Conservation (phyloP, 2,888 invertebrate species). For the Andrena camellia region DNA sequence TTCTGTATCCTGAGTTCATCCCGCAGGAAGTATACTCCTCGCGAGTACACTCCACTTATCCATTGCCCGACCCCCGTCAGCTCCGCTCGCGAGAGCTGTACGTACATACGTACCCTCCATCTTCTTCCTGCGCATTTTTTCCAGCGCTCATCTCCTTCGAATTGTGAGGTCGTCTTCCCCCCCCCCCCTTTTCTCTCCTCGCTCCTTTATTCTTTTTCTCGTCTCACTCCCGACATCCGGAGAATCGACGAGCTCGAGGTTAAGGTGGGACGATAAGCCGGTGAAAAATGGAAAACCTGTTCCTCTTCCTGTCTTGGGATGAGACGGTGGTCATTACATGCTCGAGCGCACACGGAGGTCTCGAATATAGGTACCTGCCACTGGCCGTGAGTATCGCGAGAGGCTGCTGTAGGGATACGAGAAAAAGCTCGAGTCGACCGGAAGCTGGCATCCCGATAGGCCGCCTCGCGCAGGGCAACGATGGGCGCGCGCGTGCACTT, state of each 20-base stretch:
- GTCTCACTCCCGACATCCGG: constrained; percentile 56
- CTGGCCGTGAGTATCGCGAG: constrained; percentile 64
- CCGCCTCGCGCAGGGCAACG: constrained; percentile 29
- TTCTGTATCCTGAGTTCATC: too few relatives aligned
- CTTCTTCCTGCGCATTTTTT: constrained; percentile 9
- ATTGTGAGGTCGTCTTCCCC: constrained; percentile 18
- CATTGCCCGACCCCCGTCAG: too few relatives aligned
- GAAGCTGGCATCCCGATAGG: constrained; percentile 60
- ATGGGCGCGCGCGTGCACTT: background rate
- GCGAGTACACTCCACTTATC: too few relatives aligned
- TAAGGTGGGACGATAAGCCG: constrained; percentile 78
- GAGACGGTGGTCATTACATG: constrained; percentile 77
- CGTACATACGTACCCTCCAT: background rate
- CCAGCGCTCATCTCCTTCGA: background rate
- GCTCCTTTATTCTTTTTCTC: constrained; percentile 8
- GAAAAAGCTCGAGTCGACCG: constrained; percentile 67
- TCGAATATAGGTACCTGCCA: constrained; percentile 66
- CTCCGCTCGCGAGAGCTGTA: too few relatives aligned
- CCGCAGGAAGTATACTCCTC: too few relatives aligned
- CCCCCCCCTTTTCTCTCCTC: constrained; percentile 3
- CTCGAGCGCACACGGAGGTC: constrained; percentile 69
- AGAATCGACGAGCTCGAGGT: constrained; percentile 71
- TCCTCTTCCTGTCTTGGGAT: constrained; percentile 79
- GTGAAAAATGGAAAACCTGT: constrained; percentile 81
- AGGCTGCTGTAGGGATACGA: constrained; percentile 49